Base-by-base conservation (phyloP, 2,888 invertebrate species). In the Phortica magna region DNA sequence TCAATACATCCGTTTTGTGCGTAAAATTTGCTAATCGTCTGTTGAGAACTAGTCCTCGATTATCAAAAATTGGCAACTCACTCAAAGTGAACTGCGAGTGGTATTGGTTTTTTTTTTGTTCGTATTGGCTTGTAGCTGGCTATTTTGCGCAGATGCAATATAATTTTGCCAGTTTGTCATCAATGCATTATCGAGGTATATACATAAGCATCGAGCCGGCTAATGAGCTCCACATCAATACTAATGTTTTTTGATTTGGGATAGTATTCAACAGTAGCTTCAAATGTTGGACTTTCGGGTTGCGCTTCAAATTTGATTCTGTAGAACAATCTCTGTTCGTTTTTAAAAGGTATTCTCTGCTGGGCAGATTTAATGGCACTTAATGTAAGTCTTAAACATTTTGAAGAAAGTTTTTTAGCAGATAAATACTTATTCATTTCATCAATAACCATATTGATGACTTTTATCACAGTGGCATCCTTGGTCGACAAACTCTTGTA, bases 41-140 rank as follows among this genome's bases (percentile, higher is more conserved):
- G n/a, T 0, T 92, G 91, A 86, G 97, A 98, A 0, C 96, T 96
- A n/a, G 92, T 92, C 85, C 95, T 95, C 2, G 93, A 84, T 82
- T 94, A 96, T 86, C 95, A 95, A 68, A 92, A 92, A 0, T 96
- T 96, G 67, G 95, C 94, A 6, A 95, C 94, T 0, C 83, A 83
- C 0, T 94, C 92, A 84, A 94, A 94, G 89, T 97, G 97, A 92
- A 97, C 97, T 0, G 94, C 95, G 82, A 95, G 96, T 3, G 95
- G 95, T 0, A 97, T 97, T 0, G 94, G 93, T 89, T 96, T 97
- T 12, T 95, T 95, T 7, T n/a, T n/a, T n/a, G n/a, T n/a, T n/a
- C n/a, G n/a, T n/a, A n/a, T n/a, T n/a, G n/a, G n/a, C n/a, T n/a
- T n/a, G n/a, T n/a, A n/a, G n/a, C n/a, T n/a, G n/a, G n/a, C n/a